A percentile compares a stretch with the other conserved stretches of the same genome.
These are phyloP conservation scores for Clarias pachynema DNA, from an alignment of 2,797 vertebrate species.

Conservation along the genomic window DNA sequence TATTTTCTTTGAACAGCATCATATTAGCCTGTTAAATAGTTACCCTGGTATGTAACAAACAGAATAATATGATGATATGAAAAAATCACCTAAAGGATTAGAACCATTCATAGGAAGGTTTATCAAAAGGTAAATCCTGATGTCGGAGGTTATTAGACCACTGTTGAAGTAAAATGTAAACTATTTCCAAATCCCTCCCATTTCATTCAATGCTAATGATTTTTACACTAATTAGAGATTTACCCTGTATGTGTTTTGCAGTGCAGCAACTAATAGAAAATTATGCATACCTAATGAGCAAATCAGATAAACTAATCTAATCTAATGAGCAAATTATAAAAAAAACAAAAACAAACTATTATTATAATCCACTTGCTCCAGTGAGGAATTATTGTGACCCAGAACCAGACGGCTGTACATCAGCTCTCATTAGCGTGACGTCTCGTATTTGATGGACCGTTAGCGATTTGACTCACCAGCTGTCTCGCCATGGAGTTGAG, in stretches of 20 bases:
- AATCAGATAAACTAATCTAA: neutral
- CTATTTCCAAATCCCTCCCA: neutral
- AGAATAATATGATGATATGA: neutral
- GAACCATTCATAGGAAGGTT: neutral
- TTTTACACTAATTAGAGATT: neutral
- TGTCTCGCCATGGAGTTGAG: conserved; percentile 60
- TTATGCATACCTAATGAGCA: neutral
- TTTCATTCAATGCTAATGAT: neutral
- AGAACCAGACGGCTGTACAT: conserved; percentile 7
- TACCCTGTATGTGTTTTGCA: neutral
- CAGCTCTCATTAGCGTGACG: conserved; percentile 3
- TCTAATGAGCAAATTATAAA: neutral
- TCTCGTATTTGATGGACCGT: neutral
- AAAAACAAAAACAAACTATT: neutral
- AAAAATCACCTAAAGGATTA: neutral
- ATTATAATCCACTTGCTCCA: conserved; percentile 25
- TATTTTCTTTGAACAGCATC: neutral
- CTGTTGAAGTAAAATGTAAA: neutral
- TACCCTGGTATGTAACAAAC: neutral
- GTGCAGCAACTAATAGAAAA: neutral
- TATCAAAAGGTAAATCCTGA: too few relatives aligned
- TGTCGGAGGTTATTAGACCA: neutral
- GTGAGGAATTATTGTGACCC: conserved; percentile 9
- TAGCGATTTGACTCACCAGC: conserved; percentile 59
- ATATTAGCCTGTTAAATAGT: neutral